These are phyloP conservation scores for Drosophila yooni DNA, from an alignment of 2,888 invertebrate genomes.

Conservation along the genomic window DNA sequence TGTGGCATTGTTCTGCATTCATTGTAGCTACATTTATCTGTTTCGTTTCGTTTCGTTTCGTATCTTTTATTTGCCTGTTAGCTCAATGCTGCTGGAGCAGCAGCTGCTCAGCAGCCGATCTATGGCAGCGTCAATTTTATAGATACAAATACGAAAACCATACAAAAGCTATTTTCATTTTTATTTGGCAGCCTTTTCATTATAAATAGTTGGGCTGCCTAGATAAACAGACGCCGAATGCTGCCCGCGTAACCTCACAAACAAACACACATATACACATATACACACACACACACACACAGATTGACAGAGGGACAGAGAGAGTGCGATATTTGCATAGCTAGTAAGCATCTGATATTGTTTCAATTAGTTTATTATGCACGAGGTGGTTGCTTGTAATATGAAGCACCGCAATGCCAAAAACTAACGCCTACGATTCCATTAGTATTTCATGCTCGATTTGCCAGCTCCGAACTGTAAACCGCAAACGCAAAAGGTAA, in stretches of 20 bases:
- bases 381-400: constrained; percentile 26
- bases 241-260: constrained; percentile 5
- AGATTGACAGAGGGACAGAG: neutral
- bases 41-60: constrained; percentile 1
- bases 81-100: neutral
- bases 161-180: constrained; percentile 69
- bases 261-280: neutral
- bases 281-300: neutral
- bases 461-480: constrained; percentile 20
- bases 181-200: constrained; percentile 76
- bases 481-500: constrained; percentile 42
- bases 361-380: constrained; percentile 42
- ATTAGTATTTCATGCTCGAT: constrained; percentile 60
- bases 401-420: constrained; percentile 14
- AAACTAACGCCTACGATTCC: constrained; percentile 10
- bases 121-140: constrained; percentile 52
- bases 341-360: constrained; percentile 25
- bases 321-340: neutral
- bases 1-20: constrained; percentile 44
- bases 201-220: constrained; percentile 75
- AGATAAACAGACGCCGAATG: constrained; percentile 62
- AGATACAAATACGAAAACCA: constrained; percentile 37
- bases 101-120: constrained; percentile 30
- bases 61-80: constrained; percentile 34
- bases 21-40: constrained; percentile 42